A percentile compares a stretch with the other conserved stretches of the same genome.
Conservation (phyloP, 2,888 invertebrate genomes). For the Pyrrhia umbra region DNA sequence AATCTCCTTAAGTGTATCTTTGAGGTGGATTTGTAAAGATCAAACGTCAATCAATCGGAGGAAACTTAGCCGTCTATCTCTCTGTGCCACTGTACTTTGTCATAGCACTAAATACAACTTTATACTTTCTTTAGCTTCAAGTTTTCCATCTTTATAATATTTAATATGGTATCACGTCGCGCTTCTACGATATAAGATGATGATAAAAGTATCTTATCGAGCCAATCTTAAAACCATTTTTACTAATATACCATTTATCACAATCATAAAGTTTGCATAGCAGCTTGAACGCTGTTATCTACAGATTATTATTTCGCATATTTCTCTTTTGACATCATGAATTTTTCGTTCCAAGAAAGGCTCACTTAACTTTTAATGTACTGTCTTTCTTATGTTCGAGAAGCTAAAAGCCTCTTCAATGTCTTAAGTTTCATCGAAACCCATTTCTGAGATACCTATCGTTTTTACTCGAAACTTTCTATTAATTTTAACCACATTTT, state of each 20-base stretch:
- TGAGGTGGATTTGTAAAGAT: constrained; percentile 41
- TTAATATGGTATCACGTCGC: constrained; percentile 9
- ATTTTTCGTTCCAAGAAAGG: constrained; percentile 33
- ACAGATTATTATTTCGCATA: constrained; percentile 39
- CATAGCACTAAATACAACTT: constrained; percentile 13
- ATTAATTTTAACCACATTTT: constrained; percentile 40
- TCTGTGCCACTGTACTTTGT: constrained; percentile 17
- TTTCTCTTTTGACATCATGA: constrained; percentile 30
- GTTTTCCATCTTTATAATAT: constrained; percentile 1
- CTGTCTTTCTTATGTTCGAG: constrained; percentile 43
- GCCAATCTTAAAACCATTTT: constrained; percentile 32
- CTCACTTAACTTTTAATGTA: constrained; percentile 51
- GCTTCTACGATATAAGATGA: constrained; percentile 6
- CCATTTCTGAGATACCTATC: constrained; percentile 41
- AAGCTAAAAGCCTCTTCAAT: constrained; percentile 53
- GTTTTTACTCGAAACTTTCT: constrained; percentile 39
- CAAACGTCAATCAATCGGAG: constrained; percentile 30
- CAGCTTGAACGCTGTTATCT: constrained; percentile 33
- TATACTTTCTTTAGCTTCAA: neutral
- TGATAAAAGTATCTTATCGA: constrained; percentile 31
- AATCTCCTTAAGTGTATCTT: constrained; percentile 41
- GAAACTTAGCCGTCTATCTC: constrained; percentile 13
- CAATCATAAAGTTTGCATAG: constrained; percentile 35
- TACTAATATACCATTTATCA: constrained; percentile 29
- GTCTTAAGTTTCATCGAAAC: constrained; percentile 47